Percentiles rank a stretch among this genome's conserved stretches.
Evolutionary conservation across 30 jellyfish, hydroid and myxozoan species (phyloP).

Genomic region (Pelagia noctiluca): DNA sequence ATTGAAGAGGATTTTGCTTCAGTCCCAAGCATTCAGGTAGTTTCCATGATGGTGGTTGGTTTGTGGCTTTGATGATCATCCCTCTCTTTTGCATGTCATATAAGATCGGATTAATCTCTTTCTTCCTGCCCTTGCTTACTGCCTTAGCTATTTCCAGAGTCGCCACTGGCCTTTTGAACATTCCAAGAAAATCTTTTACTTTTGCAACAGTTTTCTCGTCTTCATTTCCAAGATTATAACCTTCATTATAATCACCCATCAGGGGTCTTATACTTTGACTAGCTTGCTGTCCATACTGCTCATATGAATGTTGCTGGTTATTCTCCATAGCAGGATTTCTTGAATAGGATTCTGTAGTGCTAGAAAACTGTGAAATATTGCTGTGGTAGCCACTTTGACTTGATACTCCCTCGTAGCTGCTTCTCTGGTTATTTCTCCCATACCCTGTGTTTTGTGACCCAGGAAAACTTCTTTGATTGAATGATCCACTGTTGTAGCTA

Average conservation of each 20-base stretch:
- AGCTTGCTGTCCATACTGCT: neutral
- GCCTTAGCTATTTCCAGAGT: slow-evolving; percentile 78
- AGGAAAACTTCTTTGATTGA: too few species aligned
- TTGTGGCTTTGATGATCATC: slow-evolving; percentile 36
- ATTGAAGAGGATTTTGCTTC: neutral
- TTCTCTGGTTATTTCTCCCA: too few species aligned
- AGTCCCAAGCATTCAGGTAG: neutral
- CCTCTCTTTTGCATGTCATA: slow-evolving; percentile 72
- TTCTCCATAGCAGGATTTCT: slow-evolving; percentile 2
- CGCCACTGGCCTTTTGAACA: slow-evolving; percentile 77
- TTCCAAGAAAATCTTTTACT: slow-evolving; percentile 43
- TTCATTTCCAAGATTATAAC: neutral
- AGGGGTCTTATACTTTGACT: neutral
- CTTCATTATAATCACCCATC: slow-evolving; percentile 1
- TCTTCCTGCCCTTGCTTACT: slow-evolving; percentile 37
- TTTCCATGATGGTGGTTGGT: slow-evolving; percentile 80
- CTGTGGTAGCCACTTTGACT: too few species aligned
- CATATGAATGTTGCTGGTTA: neutral
- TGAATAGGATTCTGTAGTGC: neutral
- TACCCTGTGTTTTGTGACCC: too few species aligned
- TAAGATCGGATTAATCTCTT: slow-evolving; percentile 61
- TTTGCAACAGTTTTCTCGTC: slow-evolving; percentile 43
- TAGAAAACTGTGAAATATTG: neutral
- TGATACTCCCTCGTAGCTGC: too few species aligned
- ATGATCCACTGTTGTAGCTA: too few species aligned